A percentile compares a stretch with the other conserved stretches of the same genome.
phyloP scores from a whole-genome alignment of 2,888 invertebrate species.

The Pyrrhosoma nymphula region DNA sequence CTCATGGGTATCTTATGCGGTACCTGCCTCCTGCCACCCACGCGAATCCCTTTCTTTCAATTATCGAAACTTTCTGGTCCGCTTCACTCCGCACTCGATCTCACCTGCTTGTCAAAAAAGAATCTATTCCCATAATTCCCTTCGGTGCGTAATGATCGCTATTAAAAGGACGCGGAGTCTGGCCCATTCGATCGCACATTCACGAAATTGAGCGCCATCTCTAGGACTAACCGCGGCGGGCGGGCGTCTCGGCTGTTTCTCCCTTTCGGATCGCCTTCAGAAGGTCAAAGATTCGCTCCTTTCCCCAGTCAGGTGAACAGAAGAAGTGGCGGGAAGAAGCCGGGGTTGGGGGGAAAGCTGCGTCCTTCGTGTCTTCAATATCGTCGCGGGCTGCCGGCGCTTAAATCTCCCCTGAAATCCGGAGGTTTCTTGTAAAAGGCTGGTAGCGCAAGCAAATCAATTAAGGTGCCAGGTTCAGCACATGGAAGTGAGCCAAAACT shows the following conservation, averaged over 20 bases:
- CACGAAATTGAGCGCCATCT: background rate
- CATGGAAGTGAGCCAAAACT: no score
- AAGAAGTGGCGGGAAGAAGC: background rate
- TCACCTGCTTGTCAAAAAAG: no score
- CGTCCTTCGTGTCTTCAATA: background rate
- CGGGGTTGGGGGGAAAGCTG: background rate
- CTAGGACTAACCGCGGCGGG: background rate
- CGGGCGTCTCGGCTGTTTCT: background rate
- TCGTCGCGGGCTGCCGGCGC: background rate
- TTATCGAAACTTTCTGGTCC: no score
- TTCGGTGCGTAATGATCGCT: background rate
- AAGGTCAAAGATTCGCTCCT: slow-evolving; percentile 2
- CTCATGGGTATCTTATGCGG: no score
- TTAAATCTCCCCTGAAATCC: no score
- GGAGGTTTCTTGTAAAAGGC: no score
- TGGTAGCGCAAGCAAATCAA: no score
- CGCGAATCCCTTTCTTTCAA: no score
- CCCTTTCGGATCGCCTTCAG: background rate
- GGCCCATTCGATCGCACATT: background rate
- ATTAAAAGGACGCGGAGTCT: background rate
- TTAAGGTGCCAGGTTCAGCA: no score
- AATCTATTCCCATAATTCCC: background rate
- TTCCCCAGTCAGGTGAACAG: background rate
- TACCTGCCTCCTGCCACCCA: no score
- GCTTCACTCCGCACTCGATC: no score